A percentile compares a stretch with the other conserved stretches of the same genome.
Conservation (phyloP, 2,888 invertebrate genomes). For the Drosophila cracens region DNA sequence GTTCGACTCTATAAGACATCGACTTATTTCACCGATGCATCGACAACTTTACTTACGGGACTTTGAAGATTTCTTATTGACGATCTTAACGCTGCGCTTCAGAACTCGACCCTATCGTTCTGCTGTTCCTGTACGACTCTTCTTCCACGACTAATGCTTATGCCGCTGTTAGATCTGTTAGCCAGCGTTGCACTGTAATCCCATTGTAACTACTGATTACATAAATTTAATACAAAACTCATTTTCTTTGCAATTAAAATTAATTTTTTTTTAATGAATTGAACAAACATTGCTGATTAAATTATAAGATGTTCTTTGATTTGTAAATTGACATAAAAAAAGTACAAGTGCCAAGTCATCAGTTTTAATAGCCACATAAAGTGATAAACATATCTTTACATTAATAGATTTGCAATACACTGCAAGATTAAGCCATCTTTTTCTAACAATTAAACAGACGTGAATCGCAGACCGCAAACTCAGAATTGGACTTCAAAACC, state of each 20-base stretch:
- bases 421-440: conserved; percentile 3
- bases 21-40: too few relatives aligned
- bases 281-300: not conserved
- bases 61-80: too few relatives aligned
- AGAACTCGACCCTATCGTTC: too few relatives aligned
- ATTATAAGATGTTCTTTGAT: not conserved
- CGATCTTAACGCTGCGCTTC: too few relatives aligned
- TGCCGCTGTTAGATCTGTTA: not conserved
- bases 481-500: conserved; percentile 3
- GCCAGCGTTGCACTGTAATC: too few relatives aligned
- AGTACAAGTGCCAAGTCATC: not conserved
- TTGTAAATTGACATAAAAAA: not conserved
- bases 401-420: conserved; percentile 1
- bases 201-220: not conserved
- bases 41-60: too few relatives aligned
- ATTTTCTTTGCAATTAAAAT: not conserved
- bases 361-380: not conserved
- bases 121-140: too few relatives aligned
- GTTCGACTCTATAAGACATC: too few relatives aligned
- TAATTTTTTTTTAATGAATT: not conserved
- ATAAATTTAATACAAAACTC: not conserved
- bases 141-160: not conserved
- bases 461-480: not conserved
- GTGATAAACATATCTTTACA: not conserved
- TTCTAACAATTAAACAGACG: conserved; percentile 26